Evolutionary conservation across 2,113 vertebrate species (phyloP).

Genomic region (Dolichallabes microphthalmus): DNA sequence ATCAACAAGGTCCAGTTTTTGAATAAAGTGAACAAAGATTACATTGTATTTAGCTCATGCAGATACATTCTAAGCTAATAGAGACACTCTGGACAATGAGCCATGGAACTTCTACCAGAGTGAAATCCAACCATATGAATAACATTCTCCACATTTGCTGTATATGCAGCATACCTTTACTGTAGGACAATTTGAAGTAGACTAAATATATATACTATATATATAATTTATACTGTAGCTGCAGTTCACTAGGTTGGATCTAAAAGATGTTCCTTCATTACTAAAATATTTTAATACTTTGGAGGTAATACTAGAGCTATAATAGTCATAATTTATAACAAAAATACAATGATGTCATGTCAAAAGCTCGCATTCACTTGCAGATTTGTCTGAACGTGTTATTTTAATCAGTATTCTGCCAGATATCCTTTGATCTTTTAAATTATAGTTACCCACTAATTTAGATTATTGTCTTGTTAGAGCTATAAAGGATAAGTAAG

Average conservation of each 20-base stretch:
- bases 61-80: neutral
- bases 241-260: neutral
- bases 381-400: too few relatives aligned
- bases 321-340: neutral
- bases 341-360: neutral
- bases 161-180: neutral
- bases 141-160: neutral
- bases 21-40: neutral
- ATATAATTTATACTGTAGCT: neutral
- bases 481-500: neutral
- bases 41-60: conserved; percentile 18
- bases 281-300: neutral
- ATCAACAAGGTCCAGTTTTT: conserved; percentile 21
- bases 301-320: neutral
- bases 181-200: neutral
- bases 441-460: neutral
- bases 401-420: neutral
- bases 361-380: neutral
- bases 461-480: neutral
- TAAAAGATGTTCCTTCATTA: neutral
- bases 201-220: neutral
- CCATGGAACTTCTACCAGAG: conserved; percentile 9
- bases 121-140: conserved; percentile 1
- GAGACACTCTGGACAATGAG: neutral
- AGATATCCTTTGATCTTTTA: neutral